A percentile compares a stretch with the other conserved stretches of the same genome.
Conservation (phyloP, 2,888 invertebrate genomes). For the Eilema sororculum region DNA sequence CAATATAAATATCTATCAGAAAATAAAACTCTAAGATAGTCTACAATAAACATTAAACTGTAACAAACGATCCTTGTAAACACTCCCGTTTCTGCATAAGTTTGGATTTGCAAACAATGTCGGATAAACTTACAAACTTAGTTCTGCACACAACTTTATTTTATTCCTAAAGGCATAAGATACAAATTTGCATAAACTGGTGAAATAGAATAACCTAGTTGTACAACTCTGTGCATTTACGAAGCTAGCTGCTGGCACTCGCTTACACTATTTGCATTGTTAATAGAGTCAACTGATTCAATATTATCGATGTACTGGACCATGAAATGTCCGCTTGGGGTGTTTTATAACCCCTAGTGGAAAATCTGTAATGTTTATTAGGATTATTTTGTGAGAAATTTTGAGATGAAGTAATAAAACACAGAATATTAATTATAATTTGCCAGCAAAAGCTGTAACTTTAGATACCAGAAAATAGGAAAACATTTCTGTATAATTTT, state of each 20-base stretch:
- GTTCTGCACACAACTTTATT: constrained; percentile 28
- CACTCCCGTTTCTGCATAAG: constrained; percentile 77
- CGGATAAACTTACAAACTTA: constrained; percentile 63
- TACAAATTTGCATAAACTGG: constrained; percentile 28
- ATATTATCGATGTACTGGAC: constrained; percentile 72
- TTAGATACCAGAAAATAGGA: not conserved
- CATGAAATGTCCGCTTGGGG: constrained; percentile 56
- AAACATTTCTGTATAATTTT: not conserved
- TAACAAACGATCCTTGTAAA: constrained; percentile 79
- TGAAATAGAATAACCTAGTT: constrained; percentile 38
- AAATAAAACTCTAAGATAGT: constrained; percentile 68
- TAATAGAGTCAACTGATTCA: constrained; percentile 80
- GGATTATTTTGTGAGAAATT: constrained; percentile 22
- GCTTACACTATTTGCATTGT: constrained; percentile 79
- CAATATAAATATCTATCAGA: not conserved
- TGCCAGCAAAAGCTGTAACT: not conserved
- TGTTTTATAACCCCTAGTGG: constrained; percentile 48
- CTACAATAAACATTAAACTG: constrained; percentile 76
- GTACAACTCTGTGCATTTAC: constrained; percentile 71
- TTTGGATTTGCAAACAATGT: constrained; percentile 79
- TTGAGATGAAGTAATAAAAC: not conserved
- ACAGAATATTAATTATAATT: not conserved
- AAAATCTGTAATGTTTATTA: constrained; percentile 25
- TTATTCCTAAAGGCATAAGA: constrained; percentile 30
- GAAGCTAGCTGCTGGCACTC: constrained; percentile 70